Evolutionary conservation across 2,888 invertebrate genomes (phyloP).

Genomic region (Ochropleura leucogaster): DNA sequence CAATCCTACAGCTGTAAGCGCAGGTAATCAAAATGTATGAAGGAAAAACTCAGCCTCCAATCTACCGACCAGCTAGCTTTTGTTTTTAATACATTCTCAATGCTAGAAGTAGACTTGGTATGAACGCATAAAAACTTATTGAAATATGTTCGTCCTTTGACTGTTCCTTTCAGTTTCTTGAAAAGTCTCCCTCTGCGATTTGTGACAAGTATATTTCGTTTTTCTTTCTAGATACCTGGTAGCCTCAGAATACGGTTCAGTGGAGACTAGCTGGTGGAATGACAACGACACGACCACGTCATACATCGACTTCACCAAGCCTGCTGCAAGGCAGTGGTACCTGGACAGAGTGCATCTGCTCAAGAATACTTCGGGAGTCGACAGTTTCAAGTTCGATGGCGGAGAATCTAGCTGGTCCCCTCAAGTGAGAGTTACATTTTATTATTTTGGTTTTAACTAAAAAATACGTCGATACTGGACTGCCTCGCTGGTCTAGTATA

Average conservation of each 20-base stretch:
- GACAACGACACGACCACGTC: constrained; percentile 88
- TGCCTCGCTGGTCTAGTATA: neutral
- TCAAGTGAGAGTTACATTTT: constrained; percentile 77
- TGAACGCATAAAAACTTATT: too few species aligned
- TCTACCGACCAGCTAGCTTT: too few species aligned
- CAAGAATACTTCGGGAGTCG: constrained; percentile 91
- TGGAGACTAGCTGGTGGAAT: constrained; percentile 90
- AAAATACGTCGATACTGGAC: neutral
- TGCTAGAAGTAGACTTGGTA: too few species aligned
- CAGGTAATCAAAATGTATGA: too few species aligned
- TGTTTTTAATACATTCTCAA: too few species aligned
- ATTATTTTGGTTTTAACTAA: neutral
- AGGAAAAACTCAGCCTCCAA: too few species aligned
- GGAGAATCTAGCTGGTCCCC: constrained; percentile 93
- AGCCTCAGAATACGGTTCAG: constrained; percentile 84
- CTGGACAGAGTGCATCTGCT: constrained; percentile 86
- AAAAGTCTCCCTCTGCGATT: neutral
- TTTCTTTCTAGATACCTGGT: constrained; percentile 83
- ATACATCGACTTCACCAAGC: constrained; percentile 93
- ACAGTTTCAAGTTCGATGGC: constrained; percentile 95
- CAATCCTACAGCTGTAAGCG: too few species aligned
- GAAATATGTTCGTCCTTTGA: too few species aligned
- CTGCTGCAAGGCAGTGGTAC: constrained; percentile 92
- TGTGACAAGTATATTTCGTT: neutral
- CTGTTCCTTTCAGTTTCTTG: neutral